Evolutionary conservation across 1,140 invertebrate species (phyloP).

Genomic region (Melitaea cinxia): DNA sequence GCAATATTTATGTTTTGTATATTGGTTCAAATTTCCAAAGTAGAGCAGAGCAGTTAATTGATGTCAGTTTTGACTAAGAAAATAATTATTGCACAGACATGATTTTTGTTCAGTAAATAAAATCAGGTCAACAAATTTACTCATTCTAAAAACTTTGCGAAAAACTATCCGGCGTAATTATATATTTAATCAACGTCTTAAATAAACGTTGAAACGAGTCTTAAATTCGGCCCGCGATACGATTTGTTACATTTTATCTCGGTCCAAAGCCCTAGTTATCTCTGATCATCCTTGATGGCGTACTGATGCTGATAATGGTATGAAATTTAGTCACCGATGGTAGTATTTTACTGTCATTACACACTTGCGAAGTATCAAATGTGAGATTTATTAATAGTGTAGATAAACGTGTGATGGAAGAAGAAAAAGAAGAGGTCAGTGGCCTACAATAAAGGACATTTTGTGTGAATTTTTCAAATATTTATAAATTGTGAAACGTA

Average conservation of each 20-base stretch:
- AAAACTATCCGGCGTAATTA: neutral
- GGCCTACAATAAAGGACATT: slow-evolving; percentile 32
- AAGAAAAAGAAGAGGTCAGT: slow-evolving; percentile 52
- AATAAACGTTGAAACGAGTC: neutral
- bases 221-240: slow-evolving; percentile 23
- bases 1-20: no score
- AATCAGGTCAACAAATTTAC: neutral
- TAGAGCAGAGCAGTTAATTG: no score
- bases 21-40: no score
- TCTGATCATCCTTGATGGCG: slow-evolving; percentile 53
- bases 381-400: slow-evolving; percentile 1
- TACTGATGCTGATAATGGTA: slow-evolving; percentile 41
- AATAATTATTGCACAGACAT: no score
- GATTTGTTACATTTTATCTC: slow-evolving; percentile 40
- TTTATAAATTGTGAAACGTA: slow-evolving; percentile 22
- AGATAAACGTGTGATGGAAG: slow-evolving; percentile 35
- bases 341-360: slow-evolving; percentile 1
- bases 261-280: slow-evolving; percentile 41
- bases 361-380: neutral
- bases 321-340: slow-evolving; percentile 18
- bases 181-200: neutral
- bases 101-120: neutral
- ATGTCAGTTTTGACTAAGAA: no score
- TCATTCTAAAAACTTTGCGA: neutral
- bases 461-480: slow-evolving; percentile 15